These are phyloP conservation scores for Dendronephthya gigantea DNA, from an alignment of 64 coral and sea anemone genomes.

Conservation along the genomic window DNA sequence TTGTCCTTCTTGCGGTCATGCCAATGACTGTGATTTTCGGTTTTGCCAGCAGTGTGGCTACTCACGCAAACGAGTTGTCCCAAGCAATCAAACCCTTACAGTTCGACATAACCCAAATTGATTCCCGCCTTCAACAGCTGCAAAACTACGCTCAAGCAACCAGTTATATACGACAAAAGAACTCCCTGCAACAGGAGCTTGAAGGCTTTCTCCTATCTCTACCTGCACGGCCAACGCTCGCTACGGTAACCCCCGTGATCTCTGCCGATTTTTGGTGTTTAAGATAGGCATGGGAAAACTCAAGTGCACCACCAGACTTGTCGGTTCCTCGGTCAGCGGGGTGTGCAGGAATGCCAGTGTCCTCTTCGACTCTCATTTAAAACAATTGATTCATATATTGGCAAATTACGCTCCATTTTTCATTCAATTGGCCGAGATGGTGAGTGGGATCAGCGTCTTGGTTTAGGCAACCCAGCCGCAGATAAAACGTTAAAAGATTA, in stretches of 20 bases:
- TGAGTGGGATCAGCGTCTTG: no score
- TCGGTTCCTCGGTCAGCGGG: no score
- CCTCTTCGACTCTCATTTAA: no score
- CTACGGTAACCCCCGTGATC: background rate
- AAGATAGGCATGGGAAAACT: no score
- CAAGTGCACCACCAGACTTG: no score
- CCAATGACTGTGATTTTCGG: background rate
- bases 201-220: background rate
- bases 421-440: no score
- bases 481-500: no score
- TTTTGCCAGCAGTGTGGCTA: background rate
- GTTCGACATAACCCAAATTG: background rate
- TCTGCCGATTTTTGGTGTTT: background rate
- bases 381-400: no score
- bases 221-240: background rate
- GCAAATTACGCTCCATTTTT: no score
- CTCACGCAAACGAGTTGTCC: background rate
- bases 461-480: no score
- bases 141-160: background rate
- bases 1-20: background rate
- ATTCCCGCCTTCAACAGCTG: background rate
- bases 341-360: no score
- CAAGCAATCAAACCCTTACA: no score
- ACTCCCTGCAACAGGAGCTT: constrained; percentile 13
- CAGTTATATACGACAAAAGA: constrained; percentile 15